Evolutionary conservation across 92 coral and sea anemone species (phyloP), one percentile per base, ranked within the genome.

Genomic region (Porites divaricata): DNA sequence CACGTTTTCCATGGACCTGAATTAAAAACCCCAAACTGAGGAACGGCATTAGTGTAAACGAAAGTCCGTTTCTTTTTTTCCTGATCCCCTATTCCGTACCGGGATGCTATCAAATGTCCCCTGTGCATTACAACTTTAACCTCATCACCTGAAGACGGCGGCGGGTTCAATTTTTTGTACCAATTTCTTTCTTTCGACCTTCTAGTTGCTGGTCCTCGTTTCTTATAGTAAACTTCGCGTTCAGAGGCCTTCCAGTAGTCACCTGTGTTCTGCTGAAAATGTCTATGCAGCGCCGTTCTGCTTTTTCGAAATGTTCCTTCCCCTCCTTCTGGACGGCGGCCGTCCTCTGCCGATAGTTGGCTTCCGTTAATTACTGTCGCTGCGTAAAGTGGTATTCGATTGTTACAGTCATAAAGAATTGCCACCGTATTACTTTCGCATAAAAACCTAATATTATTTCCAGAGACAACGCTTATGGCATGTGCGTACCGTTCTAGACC

Each of bases 11-110:
- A 88, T 1, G 13, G 12, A 1, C 81, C 85, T 17, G 77, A 75
- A 57, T 88, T 88, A 19, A 83, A 66, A 17, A 1, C 23, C 24
- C 81, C 92, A 78, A 88, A 88, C 63, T 88, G 92, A 1, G 92
- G 88, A 22, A 88, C 88, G 28, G 65, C 68, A 50, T 88, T 88
- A 8, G 92, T 88, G 79, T 63, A 88, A 25, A 81, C 67, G 67
- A 88, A 88, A 2, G 92, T 88, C 17, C 67, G 73, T 0, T 6
- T 13, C 20, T 9, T 6, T 59, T 80, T 80, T 1, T 9, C 26
- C 6, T 19, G 53, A 17, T 1, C 16, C 17, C 66, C 86, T 52
- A 74, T 63, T 26, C 89, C 89, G 54, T 86, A 86, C 1, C 57
- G 45, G 0, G 90, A 57, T 17, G 90, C 90, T 9, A 86, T 71